Evolutionary conservation across 2,888 invertebrate genomes (phyloP).

Genomic region (Drosophila demipolita): DNA sequence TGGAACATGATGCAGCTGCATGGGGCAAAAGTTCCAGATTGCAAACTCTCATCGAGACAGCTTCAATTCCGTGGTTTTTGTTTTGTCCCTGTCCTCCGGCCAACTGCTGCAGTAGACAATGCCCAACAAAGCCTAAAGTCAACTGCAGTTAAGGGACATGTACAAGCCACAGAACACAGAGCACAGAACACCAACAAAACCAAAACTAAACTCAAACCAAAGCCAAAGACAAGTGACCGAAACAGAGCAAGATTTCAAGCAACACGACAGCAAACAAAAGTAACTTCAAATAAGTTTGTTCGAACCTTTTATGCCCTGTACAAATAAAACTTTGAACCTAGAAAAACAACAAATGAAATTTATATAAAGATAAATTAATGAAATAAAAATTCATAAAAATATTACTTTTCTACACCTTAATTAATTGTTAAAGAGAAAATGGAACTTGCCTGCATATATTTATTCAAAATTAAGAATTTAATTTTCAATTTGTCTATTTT

Average conservation of each 20-base stretch:
- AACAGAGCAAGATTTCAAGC: constrained; percentile 32
- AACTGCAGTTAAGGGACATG: constrained; percentile 56
- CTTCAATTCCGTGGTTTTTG: constrained; percentile 22
- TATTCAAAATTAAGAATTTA: neutral
- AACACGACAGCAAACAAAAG: constrained; percentile 5
- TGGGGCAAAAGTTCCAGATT: constrained; percentile 9
- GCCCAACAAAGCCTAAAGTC: constrained; percentile 47
- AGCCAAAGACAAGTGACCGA: constrained; percentile 40
- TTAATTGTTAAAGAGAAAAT: no score
- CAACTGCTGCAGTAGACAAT: constrained; percentile 42
- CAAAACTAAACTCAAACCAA: constrained; percentile 16
- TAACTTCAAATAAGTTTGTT: neutral
- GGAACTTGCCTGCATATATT: neutral
- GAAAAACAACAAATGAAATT: neutral
- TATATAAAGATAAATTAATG: no score
- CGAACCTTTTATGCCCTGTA: constrained; percentile 19
- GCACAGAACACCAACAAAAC: constrained; percentile 10
- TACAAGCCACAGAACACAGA: constrained; percentile 46
- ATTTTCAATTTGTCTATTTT: neutral
- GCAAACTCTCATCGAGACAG: constrained; percentile 8
- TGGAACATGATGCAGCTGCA: constrained; percentile 19
- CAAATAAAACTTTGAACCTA: constrained; percentile 1
- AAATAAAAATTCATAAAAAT: no score
- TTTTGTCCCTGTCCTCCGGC: constrained; percentile 8
- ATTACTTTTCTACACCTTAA: neutral